Percentiles rank a stretch among this genome's conserved stretches.
phyloP scores from a whole-genome alignment of 2,113 vertebrate species.

The Oreochromis aureus region DNA sequence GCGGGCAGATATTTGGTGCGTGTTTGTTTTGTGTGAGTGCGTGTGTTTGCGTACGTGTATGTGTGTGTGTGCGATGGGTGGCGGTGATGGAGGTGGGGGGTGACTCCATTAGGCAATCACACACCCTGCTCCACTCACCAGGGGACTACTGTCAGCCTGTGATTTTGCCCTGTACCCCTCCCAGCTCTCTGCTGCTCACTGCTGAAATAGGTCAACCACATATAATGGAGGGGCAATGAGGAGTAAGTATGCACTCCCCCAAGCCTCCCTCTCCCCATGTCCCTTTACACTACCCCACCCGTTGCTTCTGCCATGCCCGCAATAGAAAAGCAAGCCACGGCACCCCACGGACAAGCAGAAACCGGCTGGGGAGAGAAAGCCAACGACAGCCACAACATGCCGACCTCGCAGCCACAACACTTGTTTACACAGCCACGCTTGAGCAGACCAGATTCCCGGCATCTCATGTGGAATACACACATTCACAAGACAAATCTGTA shows the following conservation, averaged over 20 bases:
- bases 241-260: slow-evolving; percentile 56
- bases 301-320: slow-evolving; percentile 11
- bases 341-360: slow-evolving; percentile 34
- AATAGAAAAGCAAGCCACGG: slow-evolving; percentile 11
- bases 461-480: slow-evolving; percentile 2
- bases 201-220: slow-evolving; percentile 91
- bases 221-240: slow-evolving; percentile 89
- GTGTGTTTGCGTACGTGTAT: not conserved
- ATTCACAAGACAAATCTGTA: slow-evolving; percentile 15
- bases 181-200: slow-evolving; percentile 65
- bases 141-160: slow-evolving; percentile 67
- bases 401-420: slow-evolving; percentile 65
- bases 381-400: slow-evolving; percentile 67
- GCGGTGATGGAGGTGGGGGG: not conserved
- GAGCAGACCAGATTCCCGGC: slow-evolving; percentile 25
- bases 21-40: slow-evolving; percentile 13
- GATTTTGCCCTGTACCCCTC: slow-evolving; percentile 61
- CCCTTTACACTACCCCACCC: not conserved
- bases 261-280: not conserved
- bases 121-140: slow-evolving; percentile 55
- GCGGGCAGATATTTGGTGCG: not conserved
- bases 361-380: slow-evolving; percentile 23
- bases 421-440: slow-evolving; percentile 49
- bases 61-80: not conserved
- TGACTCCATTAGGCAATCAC: slow-evolving; percentile 65